Percentiles rank a stretch among this genome's conserved stretches.
Evolutionary conservation across 2,797 vertebrate genomes (phyloP).

Genomic region (Sebastes diploproa): DNA sequence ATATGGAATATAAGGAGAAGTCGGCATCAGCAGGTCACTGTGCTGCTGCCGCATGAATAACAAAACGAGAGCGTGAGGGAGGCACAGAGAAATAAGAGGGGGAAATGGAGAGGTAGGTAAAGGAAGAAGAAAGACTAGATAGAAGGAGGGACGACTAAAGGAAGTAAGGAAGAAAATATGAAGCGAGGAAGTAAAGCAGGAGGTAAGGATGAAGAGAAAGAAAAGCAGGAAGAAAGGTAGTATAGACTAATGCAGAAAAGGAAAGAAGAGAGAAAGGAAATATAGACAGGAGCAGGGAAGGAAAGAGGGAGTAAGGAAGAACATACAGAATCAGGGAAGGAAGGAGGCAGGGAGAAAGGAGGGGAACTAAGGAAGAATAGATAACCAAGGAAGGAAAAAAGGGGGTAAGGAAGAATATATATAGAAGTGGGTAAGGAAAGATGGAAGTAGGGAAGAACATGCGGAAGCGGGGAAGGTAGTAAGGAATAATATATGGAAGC

Average conservation of each 20-base stretch:
- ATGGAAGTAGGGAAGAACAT: neutral
- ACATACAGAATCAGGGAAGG: too few relatives aligned
- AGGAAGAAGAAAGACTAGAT: neutral
- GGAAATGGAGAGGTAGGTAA: neutral
- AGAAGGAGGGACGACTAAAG: neutral
- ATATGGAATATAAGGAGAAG: conserved; percentile 13
- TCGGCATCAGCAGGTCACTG: conserved; percentile 19
- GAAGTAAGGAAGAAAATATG: neutral
- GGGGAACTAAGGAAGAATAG: neutral
- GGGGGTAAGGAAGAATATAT: too few relatives aligned
- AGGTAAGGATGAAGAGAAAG: neutral
- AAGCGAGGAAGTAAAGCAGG: neutral
- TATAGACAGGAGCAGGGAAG: neutral
- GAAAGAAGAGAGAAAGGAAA: neutral
- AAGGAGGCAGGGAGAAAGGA: neutral
- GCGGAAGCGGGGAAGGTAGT: too few relatives aligned
- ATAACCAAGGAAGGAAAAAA: neutral
- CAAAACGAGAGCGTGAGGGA: conserved; percentile 1
- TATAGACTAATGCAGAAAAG: neutral
- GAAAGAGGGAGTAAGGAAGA: neutral
- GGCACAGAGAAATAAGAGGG: neutral
- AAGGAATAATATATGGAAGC: too few relatives aligned
- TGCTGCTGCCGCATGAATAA: conserved; percentile 33
- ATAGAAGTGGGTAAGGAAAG: too few relatives aligned
- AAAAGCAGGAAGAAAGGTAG: neutral